Evolutionary conservation across 2,113 vertebrate species (phyloP).

Genomic region (Salvelinus alpinus): DNA sequence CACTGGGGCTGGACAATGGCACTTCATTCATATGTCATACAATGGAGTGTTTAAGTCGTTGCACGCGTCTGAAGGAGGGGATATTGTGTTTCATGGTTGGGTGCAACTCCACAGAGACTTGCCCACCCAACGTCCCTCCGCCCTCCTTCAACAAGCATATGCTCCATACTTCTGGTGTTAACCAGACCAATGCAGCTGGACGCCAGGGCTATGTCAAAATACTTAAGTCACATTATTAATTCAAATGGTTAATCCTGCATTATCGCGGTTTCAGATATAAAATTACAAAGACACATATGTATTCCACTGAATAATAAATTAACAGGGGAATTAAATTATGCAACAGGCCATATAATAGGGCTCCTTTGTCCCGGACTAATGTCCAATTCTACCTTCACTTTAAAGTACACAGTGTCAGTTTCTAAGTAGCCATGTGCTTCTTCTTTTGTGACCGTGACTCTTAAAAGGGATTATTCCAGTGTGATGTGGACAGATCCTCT

Average conservation of each 20-base stretch:
- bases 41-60: conserved; percentile 95
- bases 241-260: conserved; percentile 77
- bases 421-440: conserved; percentile 60
- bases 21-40: conserved; percentile 92
- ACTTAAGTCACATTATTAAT: conserved; percentile 81
- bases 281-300: conserved; percentile 82
- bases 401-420: conserved; percentile 57
- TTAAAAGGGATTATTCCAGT: conserved; percentile 61
- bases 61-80: conserved; percentile 79
- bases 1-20: conserved; percentile 64
- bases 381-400: conserved; percentile 59
- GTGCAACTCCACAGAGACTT: conserved; percentile 73
- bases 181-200: conserved; percentile 87
- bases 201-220: conserved; percentile 66
- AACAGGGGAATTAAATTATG: conserved; percentile 74
- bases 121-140: conserved; percentile 67
- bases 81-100: conserved; percentile 87
- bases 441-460: conserved; percentile 45
- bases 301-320: conserved; percentile 72
- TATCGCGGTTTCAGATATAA: conserved; percentile 67
- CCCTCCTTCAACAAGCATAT: conserved; percentile 84
- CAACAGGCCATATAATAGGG: conserved; percentile 69
- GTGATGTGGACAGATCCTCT: conserved; percentile 26
- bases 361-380: conserved; percentile 60
- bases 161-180: conserved; percentile 79